Conservation (phyloP, 2,888 invertebrate species). For the Cheilosia vernalis region DNA sequence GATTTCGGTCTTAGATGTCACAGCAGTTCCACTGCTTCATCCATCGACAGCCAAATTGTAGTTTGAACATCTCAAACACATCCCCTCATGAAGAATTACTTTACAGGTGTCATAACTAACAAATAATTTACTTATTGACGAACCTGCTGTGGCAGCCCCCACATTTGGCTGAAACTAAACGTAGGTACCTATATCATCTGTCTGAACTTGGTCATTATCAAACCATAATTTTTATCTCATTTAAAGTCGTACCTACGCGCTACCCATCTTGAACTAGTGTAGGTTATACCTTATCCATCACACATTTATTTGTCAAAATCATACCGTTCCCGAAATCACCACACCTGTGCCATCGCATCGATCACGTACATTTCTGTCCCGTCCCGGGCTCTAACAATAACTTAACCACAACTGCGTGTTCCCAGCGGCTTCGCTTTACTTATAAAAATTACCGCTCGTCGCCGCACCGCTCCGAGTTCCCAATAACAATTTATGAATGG, state of each 20-base stretch:
- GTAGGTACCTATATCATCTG: slow-evolving; percentile 14
- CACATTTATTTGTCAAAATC: slow-evolving; percentile 8
- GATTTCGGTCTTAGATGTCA: too few relatives aligned
- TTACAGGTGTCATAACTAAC: neutral
- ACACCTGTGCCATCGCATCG: slow-evolving; percentile 37
- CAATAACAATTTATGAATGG: slow-evolving; percentile 32
- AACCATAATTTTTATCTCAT: slow-evolving; percentile 2
- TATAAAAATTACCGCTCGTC: neutral
- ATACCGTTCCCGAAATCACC: slow-evolving; percentile 4
- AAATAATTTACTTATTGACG: slow-evolving; percentile 1
- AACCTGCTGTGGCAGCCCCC: neutral
- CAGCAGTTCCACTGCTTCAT: too few relatives aligned
- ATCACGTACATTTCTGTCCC: slow-evolving; percentile 33
- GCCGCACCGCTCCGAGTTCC: neutral
- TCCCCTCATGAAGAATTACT: neutral
- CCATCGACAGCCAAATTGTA: too few relatives aligned
- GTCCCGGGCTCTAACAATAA: slow-evolving; percentile 25
- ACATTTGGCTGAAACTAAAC: neutral
- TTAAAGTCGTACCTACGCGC: neutral
- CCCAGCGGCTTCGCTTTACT: neutral
- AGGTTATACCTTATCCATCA: slow-evolving; percentile 28
- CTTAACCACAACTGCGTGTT: neutral
- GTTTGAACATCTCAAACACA: too few relatives aligned
- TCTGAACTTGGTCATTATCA: slow-evolving; percentile 5
- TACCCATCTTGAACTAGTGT: neutral